A percentile compares a stretch with the other conserved stretches of the same genome.
These are phyloP conservation scores for Drosophila melanosoma DNA, from an alignment of 2,888 invertebrate species.

Conservation along the genomic window DNA sequence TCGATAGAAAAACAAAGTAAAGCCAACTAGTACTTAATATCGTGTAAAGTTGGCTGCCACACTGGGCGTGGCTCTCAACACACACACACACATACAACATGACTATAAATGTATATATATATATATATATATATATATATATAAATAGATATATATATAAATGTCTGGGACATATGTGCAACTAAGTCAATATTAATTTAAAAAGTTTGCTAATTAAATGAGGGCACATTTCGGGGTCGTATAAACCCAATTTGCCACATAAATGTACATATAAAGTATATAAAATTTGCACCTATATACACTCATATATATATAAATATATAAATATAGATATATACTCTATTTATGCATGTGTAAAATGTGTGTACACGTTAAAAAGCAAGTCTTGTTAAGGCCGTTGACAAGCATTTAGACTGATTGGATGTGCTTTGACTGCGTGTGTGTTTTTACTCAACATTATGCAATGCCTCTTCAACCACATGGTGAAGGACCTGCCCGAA, in stretches of 20 bases:
- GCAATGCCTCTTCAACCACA: conserved; percentile 28
- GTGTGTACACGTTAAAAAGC: conserved; percentile 40
- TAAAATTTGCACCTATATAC: background rate
- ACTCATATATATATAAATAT: background rate
- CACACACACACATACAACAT: background rate
- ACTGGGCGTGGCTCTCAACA: conserved; percentile 10
- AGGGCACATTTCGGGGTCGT: conserved; percentile 9
- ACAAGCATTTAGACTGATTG: conserved; percentile 46
- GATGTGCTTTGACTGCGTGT: background rate
- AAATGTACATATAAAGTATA: background rate
- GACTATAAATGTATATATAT: background rate
- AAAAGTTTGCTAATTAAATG: conserved; percentile 33
- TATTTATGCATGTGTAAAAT: background rate
- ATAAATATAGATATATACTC: background rate
- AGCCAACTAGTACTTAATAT: conserved; percentile 10
- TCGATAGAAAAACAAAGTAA: conserved; percentile 4
- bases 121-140: background rate
- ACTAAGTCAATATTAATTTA: conserved; percentile 14
- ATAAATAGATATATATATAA: background rate
- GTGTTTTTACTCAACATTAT: conserved; percentile 22
- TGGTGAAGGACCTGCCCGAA: conserved; percentile 13
- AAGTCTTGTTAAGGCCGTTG: conserved; percentile 40
- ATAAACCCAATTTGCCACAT: conserved; percentile 4
- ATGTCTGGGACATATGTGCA: background rate
- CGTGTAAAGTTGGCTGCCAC: conserved; percentile 1